Evolutionary conservation across 2,113 vertebrate species (phyloP).

Genomic region (Gopherus evgoodei): DNA sequence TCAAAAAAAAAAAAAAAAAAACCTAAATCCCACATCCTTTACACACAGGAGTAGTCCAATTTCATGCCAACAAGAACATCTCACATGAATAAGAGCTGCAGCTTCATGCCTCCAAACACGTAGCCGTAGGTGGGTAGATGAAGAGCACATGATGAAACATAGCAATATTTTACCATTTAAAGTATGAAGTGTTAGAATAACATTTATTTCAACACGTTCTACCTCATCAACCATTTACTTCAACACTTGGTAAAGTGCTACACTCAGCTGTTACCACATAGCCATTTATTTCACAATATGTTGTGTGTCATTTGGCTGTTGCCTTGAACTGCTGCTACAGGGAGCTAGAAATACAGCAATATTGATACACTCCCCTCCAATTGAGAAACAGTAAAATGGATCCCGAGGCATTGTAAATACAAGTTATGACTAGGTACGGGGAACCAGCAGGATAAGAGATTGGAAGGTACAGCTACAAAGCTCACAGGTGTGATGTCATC

Average conservation of each 20-base stretch:
- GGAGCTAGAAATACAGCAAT: background rate
- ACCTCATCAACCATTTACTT: constrained; percentile 35
- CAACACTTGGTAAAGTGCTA: background rate
- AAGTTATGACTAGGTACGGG: background rate
- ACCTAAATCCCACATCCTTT: background rate
- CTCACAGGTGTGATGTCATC: constrained; percentile 15
- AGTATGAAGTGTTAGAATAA: background rate
- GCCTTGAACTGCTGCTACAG: background rate
- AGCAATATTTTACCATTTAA: background rate
- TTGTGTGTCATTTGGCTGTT: background rate
- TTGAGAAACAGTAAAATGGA: background rate
- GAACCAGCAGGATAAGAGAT: constrained; percentile 10
- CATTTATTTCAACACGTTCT: constrained; percentile 40
- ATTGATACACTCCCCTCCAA: background rate
- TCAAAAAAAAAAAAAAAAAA: background rate
- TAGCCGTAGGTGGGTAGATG: background rate
- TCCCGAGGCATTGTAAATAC: background rate
- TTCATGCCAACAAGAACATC: background rate
- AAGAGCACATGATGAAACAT: background rate
- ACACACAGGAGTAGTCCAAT: background rate
- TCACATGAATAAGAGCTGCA: background rate
- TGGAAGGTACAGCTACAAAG: constrained; percentile 18
- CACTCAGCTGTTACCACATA: constrained; percentile 15
- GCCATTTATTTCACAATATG: background rate
- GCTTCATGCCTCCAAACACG: background rate